Evolutionary conservation across 2,888 invertebrate species (phyloP), one percentile per base, ranked within the genome.

Genomic region (Ischnus inquisitorius): DNA sequence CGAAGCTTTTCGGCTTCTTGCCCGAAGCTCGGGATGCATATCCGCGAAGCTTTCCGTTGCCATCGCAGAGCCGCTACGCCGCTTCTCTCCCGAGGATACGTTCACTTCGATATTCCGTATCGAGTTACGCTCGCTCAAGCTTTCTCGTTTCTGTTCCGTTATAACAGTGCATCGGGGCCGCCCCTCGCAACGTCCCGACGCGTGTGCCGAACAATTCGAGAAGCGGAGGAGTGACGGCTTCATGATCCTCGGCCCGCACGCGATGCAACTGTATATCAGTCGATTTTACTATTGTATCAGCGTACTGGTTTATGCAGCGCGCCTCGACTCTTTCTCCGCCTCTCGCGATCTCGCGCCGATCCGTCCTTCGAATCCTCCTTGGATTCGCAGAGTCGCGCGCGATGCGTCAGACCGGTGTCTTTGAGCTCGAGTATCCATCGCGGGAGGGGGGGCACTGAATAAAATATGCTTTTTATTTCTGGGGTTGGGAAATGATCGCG

Each of bases 71-170:
- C 78, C 28, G 46, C 19, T 54, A 16, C 39, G 62, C 67, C 69
- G 16, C 19, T 67, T 88, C 88, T 89, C 91, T 87, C 87, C 82
- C 84, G 91, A 90, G 87, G 51, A 87, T 88, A 80, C 83, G 67
- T 77, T 74, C 83, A 85, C 84, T 86, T 78, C 81, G 86, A 90
- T 89, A 90, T 90, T 89, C 87, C 85, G 89, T 90, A 90, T 91
- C 89, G 88, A 91, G 89, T 91, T 90, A 91, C 89, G 87, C 88
- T 88, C 86, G 86, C 88, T 89, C 88, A 87, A 76, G 82, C 82
- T 85, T 82, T 72, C 74, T 67, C 79, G 46, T 75, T 60, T 67
- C 75, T 48, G 69, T 78, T 79, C 67, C 19, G 10, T 46, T n/a
- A 48, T n/a, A 41, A 28, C 28, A 25, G 28, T 28, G n/a, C n/a